These are phyloP conservation scores for Phasianus colchicus DNA, from an alignment of 2,113 vertebrate species.

Conservation along the genomic window DNA sequence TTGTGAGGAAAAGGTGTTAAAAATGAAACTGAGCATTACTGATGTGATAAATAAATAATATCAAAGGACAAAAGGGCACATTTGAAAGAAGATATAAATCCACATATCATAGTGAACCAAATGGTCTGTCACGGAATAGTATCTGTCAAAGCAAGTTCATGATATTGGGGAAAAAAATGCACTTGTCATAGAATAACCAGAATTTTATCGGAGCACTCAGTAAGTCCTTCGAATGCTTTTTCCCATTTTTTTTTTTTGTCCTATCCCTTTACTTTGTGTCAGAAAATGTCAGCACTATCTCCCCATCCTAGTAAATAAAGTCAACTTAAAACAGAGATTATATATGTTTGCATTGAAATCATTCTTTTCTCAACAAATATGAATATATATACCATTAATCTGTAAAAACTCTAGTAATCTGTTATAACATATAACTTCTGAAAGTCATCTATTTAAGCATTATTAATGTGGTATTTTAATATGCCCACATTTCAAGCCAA, in stretches of 20 bases:
- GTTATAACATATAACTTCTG: background rate
- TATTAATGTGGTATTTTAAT: background rate
- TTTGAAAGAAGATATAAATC: slow-evolving; percentile 30
- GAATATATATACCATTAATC: background rate
- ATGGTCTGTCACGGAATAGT: background rate
- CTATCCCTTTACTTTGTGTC: background rate
- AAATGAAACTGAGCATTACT: background rate
- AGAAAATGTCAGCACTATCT: background rate
- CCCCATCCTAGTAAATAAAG: background rate
- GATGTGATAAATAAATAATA: slow-evolving; percentile 33
- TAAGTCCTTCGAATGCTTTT: background rate
- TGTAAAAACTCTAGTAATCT: background rate
- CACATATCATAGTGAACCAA: slow-evolving; percentile 5
- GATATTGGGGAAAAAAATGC: background rate
- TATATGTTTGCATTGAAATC: background rate
- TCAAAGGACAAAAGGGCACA: slow-evolving; percentile 17
- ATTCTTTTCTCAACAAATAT: background rate
- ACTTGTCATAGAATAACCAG: background rate
- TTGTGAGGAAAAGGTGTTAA: background rate
- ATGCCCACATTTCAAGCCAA: background rate
- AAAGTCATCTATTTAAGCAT: background rate
- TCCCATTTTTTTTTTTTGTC: background rate
- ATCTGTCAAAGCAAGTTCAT: background rate
- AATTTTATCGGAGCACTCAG: background rate
- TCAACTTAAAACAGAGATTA: background rate